These are phyloP conservation scores for Amblyornis subalaris DNA, from an alignment of 2,113 vertebrate species.

Conservation along the genomic window DNA sequence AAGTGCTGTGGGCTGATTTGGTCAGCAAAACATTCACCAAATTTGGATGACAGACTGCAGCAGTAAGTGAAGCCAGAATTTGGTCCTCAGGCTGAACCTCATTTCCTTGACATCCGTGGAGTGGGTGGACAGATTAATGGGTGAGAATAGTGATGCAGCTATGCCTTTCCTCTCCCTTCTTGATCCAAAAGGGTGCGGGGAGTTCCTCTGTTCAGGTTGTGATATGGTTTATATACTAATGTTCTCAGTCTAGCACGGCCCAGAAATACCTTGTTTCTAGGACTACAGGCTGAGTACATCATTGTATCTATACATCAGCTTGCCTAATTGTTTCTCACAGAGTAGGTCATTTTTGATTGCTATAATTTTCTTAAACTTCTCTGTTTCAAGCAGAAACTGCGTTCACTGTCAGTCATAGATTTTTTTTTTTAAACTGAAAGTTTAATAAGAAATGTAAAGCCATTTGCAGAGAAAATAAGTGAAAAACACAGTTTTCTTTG, in stretches of 20 bases:
- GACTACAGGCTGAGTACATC: neutral
- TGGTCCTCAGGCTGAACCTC: neutral
- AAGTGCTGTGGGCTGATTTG: neutral
- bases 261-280: neutral
- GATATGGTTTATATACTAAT: neutral
- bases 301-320: neutral
- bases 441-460: neutral
- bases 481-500: neutral
- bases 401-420: neutral
- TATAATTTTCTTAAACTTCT: neutral
- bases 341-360: neutral
- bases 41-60: neutral
- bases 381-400: neutral
- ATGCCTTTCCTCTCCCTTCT: neutral
- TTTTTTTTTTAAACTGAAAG: neutral
- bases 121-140: neutral
- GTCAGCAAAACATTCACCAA: neutral
- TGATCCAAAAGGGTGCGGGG: neutral
- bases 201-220: neutral
- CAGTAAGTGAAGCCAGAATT: neutral
- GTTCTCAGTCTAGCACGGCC: neutral
- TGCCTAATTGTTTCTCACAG: neutral
- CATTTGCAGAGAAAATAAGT: neutral
- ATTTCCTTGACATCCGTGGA: neutral
- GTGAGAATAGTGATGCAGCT: neutral